These are phyloP conservation scores for Hyphantria cunea DNA, from an alignment of 1,140 invertebrate species.

Conservation along the genomic window DNA sequence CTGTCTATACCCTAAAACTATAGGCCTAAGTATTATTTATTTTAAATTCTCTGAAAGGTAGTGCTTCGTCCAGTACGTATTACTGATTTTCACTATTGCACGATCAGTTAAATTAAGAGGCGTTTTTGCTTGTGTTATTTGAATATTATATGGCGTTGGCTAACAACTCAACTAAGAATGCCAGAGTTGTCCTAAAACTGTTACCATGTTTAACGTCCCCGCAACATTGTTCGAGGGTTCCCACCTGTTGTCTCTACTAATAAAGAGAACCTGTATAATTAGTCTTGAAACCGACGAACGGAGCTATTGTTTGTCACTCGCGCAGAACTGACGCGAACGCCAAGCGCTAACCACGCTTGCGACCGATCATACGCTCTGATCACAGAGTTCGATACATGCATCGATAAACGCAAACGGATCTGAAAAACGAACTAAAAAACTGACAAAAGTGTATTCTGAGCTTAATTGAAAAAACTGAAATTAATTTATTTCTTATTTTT, in stretches of 20 bases:
- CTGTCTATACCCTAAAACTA: no score
- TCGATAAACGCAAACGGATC: constrained; percentile 26
- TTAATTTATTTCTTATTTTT: no score
- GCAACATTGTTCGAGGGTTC: constrained; percentile 37
- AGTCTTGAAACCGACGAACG: constrained; percentile 46
- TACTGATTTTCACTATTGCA: no score
- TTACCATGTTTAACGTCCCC: constrained; percentile 6
- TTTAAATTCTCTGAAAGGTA: no score
- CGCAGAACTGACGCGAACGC: constrained; percentile 61
- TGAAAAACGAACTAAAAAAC: background rate
- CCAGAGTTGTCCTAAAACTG: background rate
- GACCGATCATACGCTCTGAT: constrained; percentile 42
- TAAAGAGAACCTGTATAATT: constrained; percentile 63
- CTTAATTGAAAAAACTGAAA: no score
- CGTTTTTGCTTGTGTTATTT: background rate
- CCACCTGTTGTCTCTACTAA: constrained; percentile 61
- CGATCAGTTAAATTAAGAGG: no score
- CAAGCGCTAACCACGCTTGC: constrained; percentile 54
- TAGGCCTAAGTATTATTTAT: no score
- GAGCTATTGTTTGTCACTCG: constrained; percentile 67
- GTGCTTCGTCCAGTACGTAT: no score
- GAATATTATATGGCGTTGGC: no score
- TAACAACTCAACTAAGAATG: no score
- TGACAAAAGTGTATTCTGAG: no score
- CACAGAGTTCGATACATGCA: constrained; percentile 31